phyloP scores from a whole-genome alignment of 2,113 vertebrate genomes.

The Cromileptes altivelis region DNA sequence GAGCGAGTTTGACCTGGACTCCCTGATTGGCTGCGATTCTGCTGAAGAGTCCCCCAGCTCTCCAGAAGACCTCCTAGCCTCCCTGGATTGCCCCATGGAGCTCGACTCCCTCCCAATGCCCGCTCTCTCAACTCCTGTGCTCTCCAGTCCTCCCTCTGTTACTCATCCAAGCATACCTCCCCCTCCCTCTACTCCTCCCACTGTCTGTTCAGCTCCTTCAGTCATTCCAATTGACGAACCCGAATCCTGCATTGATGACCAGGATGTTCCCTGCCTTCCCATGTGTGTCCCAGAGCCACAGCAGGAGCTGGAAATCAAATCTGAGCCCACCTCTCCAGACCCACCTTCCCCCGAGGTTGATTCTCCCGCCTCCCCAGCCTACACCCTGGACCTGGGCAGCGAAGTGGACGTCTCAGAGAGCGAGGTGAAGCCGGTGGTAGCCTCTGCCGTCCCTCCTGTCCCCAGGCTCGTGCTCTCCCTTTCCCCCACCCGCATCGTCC shows the following conservation, averaged over 20 bases:
- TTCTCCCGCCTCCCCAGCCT: slow-evolving; percentile 71
- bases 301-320: slow-evolving; percentile 82
- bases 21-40: slow-evolving; percentile 89
- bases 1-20: slow-evolving; percentile 92
- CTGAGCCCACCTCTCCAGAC: slow-evolving; percentile 75
- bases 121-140: slow-evolving; percentile 35
- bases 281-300: slow-evolving; percentile 74
- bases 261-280: slow-evolving; percentile 50
- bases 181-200: background rate
- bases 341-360: slow-evolving; percentile 37
- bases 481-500: slow-evolving; percentile 77
- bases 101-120: slow-evolving; percentile 68
- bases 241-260: slow-evolving; percentile 21
- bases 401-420: slow-evolving; percentile 82
- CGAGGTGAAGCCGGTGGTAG: slow-evolving; percentile 64
- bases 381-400: slow-evolving; percentile 83
- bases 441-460: slow-evolving; percentile 56
- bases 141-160: slow-evolving; percentile 21
- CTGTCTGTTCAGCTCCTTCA: slow-evolving; percentile 6
- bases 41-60: slow-evolving; percentile 85
- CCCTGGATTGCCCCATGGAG: slow-evolving; percentile 78
- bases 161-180: background rate
- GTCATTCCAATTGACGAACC: slow-evolving; percentile 14
- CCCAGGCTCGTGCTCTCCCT: slow-evolving; percentile 78
- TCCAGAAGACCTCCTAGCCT: slow-evolving; percentile 86